phyloP scores from a whole-genome alignment of 2,113 vertebrate species.

The Echinops telfairi region DNA sequence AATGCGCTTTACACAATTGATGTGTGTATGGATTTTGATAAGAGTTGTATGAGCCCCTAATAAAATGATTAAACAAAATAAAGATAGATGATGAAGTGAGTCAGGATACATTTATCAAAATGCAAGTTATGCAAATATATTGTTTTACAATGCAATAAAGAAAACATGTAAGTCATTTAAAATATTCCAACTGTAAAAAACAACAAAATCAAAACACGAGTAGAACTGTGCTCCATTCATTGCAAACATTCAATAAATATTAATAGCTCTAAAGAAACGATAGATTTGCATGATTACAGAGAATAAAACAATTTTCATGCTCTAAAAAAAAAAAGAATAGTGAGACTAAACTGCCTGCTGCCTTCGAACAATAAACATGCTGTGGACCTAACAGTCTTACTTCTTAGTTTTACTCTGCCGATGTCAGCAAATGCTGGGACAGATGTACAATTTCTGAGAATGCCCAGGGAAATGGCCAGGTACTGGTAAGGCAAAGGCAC shows the following conservation, averaged over 20 bases:
- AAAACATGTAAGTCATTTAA: background rate
- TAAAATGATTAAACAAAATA: too few species aligned
- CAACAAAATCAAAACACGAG: background rate
- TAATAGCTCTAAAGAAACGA: conserved; percentile 33
- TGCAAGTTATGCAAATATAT: conserved; percentile 6
- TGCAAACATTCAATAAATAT: conserved; percentile 12
- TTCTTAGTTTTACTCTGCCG: too few species aligned
- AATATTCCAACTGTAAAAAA: background rate
- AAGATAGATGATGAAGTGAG: conserved; percentile 13
- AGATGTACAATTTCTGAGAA: too few species aligned
- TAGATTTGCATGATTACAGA: background rate
- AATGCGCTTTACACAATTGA: too few species aligned
- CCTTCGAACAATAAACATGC: too few species aligned
- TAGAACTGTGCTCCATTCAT: background rate
- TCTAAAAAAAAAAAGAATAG: background rate
- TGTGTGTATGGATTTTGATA: too few species aligned
- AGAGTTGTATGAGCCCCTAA: too few species aligned
- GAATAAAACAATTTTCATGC: conserved; percentile 8
- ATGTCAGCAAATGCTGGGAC: too few species aligned
- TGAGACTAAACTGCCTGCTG: too few species aligned
- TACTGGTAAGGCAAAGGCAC: too few species aligned
- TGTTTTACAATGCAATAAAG: background rate
- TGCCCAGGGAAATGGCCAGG: too few species aligned
- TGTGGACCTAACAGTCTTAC: too few species aligned
- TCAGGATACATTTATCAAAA: background rate